Evolutionary conservation across 2,797 vertebrate species (phyloP).

Genomic region (Buceros bicornis): DNA sequence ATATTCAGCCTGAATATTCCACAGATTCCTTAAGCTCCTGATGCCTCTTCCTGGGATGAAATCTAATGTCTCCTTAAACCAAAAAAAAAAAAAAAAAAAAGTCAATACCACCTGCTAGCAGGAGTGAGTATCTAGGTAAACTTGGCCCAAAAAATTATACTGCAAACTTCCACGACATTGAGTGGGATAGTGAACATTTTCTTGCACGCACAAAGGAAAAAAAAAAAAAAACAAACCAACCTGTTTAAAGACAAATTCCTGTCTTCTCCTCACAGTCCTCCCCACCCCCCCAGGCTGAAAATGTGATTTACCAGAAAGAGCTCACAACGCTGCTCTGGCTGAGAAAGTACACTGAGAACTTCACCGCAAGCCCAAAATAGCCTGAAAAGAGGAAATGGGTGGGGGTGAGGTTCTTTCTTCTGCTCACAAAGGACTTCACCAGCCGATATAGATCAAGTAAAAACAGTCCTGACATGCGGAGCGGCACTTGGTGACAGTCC

Average conservation of each 20-base stretch:
- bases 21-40: slow-evolving; percentile 18
- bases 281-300: slow-evolving; percentile 31
- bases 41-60: neutral
- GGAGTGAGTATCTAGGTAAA: neutral
- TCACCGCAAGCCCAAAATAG: slow-evolving; percentile 69
- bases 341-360: slow-evolving; percentile 79
- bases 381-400: slow-evolving; percentile 73
- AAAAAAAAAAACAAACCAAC: neutral
- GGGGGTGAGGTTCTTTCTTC: slow-evolving; percentile 75
- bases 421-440: slow-evolving; percentile 72
- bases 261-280: neutral
- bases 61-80: slow-evolving; percentile 20
- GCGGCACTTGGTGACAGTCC: slow-evolving; percentile 73
- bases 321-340: slow-evolving; percentile 63
- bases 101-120: neutral
- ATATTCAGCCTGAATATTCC: slow-evolving; percentile 28
- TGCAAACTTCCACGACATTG: neutral
- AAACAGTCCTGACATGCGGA: slow-evolving; percentile 70
- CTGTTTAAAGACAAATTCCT: slow-evolving; percentile 31
- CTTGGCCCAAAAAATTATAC: neutral
- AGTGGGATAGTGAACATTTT: neutral
- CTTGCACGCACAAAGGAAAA: neutral
- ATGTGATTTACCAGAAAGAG: slow-evolving; percentile 73
- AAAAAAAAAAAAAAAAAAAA: neutral
- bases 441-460: slow-evolving; percentile 72